Evolutionary conservation across 2,113 vertebrate species (phyloP).

Genomic region (Pao palembangensis): DNA sequence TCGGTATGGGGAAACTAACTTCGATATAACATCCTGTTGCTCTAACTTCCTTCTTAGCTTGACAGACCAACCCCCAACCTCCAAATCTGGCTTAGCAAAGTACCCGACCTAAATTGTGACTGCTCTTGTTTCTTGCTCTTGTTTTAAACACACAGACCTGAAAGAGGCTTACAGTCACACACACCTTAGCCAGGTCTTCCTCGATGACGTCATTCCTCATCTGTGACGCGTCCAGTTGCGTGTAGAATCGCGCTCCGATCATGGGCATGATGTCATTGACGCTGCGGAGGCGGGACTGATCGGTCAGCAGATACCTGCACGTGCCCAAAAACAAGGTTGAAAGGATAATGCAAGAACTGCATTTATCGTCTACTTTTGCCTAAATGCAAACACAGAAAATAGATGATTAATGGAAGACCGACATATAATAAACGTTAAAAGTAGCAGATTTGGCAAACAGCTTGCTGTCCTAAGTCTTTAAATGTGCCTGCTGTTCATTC

Average conservation of each 20-base stretch:
- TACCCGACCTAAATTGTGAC: background rate
- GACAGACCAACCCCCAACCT: background rate
- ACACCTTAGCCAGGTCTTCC: constrained; percentile 97
- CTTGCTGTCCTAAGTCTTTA: too few species aligned
- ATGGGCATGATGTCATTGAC: constrained; percentile 99
- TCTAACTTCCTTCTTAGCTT: constrained; percentile 13
- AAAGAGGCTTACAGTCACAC: background rate
- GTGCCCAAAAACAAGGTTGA: background rate
- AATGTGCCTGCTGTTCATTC: too few species aligned
- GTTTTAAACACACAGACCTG: too few species aligned
- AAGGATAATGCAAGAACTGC: background rate
- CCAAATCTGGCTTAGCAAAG: background rate
- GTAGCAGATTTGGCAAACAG: too few species aligned
- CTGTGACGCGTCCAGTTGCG: constrained; percentile 95
- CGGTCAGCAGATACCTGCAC: constrained; percentile 92
- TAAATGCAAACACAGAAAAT: too few species aligned
- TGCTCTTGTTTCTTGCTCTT: background rate
- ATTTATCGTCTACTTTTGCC: too few species aligned
- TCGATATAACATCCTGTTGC: constrained; percentile 30
- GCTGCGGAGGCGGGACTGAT: constrained; percentile 94
- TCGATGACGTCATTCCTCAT: constrained; percentile 99
- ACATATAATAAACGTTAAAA: too few species aligned
- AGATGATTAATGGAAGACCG: too few species aligned
- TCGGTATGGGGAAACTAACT: background rate
- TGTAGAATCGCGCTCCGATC: constrained; percentile 99